Conservation (phyloP, 2,113 vertebrate species). For the Aspidoscelis tigris region DNA sequence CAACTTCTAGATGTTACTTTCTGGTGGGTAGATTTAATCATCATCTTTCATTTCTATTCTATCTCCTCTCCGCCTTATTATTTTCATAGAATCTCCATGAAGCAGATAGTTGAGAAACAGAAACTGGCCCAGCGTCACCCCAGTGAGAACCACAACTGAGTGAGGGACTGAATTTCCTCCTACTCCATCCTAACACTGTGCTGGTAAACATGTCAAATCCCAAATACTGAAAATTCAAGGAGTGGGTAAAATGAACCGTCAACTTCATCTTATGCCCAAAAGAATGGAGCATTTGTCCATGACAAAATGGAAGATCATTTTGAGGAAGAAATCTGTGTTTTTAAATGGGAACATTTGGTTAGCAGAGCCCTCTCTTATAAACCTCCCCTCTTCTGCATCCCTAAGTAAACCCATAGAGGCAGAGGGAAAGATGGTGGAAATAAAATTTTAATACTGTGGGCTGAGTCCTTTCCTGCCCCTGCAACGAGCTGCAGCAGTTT, state of each 20-base stretch:
- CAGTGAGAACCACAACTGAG: neutral
- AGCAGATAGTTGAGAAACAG: neutral
- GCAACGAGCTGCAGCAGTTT: constrained; percentile 7
- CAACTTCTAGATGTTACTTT: neutral
- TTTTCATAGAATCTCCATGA: neutral
- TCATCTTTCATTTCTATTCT: neutral
- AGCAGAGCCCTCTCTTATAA: constrained; percentile 4
- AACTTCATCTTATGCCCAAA: constrained; percentile 18
- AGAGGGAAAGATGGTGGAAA: neutral
- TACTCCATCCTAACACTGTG: neutral
- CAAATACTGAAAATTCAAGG: neutral
- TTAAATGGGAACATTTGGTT: constrained; percentile 2
- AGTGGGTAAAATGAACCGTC: neutral
- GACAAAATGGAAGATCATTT: neutral
- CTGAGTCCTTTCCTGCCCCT: neutral
- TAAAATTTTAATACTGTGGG: neutral
- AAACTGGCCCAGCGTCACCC: neutral
- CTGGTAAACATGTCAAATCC: neutral
- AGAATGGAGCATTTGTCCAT: neutral
- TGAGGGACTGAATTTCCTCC: neutral
- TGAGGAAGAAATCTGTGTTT: constrained; percentile 27
- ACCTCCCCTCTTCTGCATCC: neutral
- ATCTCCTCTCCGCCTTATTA: neutral
- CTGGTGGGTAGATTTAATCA: neutral
- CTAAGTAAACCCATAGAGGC: neutral